Conservation (phyloP, 2,113 vertebrate genomes). For the Periophthalmus modestus region DNA sequence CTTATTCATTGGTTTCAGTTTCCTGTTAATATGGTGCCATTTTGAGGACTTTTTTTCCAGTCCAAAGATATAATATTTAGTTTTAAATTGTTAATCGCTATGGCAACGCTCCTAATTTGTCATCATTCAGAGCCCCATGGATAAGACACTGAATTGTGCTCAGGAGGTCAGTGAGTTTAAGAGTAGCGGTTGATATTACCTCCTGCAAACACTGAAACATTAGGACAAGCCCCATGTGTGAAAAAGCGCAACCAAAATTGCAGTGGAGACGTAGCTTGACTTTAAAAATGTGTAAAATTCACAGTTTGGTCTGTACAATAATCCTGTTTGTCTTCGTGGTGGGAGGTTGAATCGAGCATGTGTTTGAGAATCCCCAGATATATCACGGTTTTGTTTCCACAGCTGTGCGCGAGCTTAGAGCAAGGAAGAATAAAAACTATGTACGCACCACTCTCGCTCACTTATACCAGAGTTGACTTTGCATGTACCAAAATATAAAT, state of each 20-base stretch:
- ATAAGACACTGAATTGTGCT: no score
- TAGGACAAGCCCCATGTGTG: background rate
- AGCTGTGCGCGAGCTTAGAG: slow-evolving; percentile 19
- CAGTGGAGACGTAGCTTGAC: background rate
- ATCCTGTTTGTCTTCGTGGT: slow-evolving; percentile 13
- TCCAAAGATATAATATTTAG: no score
- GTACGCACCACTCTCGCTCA: slow-evolving; percentile 16
- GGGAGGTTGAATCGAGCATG: background rate
- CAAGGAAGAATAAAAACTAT: slow-evolving; percentile 17
- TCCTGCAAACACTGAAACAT: background rate
- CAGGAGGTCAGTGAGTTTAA: background rate
- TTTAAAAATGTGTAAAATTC: slow-evolving; percentile 9
- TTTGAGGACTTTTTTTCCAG: no score
- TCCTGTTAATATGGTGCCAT: no score
- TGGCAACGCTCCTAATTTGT: no score
- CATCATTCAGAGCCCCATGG: no score
- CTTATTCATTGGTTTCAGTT: no score
- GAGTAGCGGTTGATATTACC: background rate
- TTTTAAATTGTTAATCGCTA: no score
- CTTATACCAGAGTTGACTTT: slow-evolving; percentile 43
- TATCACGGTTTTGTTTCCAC: slow-evolving; percentile 12
- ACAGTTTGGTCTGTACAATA: background rate
- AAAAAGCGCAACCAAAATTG: background rate
- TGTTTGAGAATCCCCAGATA: slow-evolving; percentile 5
- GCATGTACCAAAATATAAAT: slow-evolving; percentile 27